Conservation (phyloP, 2,797 vertebrate genomes). For the Cuculus canorus region DNA sequence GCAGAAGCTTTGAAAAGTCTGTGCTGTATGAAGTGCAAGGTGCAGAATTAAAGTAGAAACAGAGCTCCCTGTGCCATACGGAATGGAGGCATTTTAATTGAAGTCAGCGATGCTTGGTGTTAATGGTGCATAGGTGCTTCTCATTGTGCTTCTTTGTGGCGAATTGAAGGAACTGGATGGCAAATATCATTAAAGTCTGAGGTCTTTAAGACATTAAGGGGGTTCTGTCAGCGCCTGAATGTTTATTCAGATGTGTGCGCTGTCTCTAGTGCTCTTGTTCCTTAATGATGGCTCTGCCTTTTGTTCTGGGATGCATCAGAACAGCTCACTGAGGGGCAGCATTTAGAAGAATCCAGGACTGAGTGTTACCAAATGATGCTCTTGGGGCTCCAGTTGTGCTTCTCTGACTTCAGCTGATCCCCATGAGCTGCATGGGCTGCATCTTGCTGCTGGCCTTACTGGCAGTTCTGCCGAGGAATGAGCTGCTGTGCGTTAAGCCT, state of each 20-base stretch:
- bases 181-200: not conserved
- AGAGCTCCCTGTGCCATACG: rapidly evolving
- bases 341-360: not conserved
- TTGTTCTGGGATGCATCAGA: not conserved
- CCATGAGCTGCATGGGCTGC: rapidly evolving
- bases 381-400: not conserved
- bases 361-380: not conserved
- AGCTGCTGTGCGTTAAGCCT: not conserved
- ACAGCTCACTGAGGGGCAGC: not conserved
- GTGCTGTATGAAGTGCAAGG: rapidly evolving
- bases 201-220: not conserved
- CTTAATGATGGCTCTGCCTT: not conserved
- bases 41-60: not conserved
- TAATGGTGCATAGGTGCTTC: not conserved
- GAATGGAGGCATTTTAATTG: not conserved
- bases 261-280: not conserved
- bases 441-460: rapidly evolving
- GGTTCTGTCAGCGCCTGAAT: not conserved
- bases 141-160: not conserved
- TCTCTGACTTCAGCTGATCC: not conserved
- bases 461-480: rapidly evolving
- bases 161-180: not conserved
- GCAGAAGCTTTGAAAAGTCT: not conserved
- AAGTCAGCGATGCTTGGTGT: not conserved
- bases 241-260: not conserved